Percentiles rank a stretch among this genome's conserved stretches.
Conservation (phyloP, 2,888 invertebrate species). For the Nymphalis c-album region DNA sequence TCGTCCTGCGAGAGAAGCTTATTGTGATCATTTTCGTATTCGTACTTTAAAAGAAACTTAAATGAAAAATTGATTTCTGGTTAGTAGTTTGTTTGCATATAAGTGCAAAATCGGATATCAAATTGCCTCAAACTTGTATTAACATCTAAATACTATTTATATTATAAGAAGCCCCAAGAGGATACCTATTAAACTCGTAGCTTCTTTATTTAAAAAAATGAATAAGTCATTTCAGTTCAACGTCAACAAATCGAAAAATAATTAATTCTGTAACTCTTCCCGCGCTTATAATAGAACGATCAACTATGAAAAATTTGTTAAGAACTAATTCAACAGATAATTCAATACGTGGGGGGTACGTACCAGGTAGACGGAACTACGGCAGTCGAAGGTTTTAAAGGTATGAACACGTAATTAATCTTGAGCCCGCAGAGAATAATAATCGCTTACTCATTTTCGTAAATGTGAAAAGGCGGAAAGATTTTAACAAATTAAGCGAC, state of each 20-base stretch:
- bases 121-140: too few relatives aligned
- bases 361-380: constrained; percentile 50
- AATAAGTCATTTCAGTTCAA: constrained; percentile 40
- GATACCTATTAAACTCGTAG: too few relatives aligned
- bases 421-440: constrained; percentile 48
- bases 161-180: too few relatives aligned
- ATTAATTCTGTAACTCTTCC: constrained; percentile 47
- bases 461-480: constrained; percentile 48
- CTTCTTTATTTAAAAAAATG: constrained; percentile 28
- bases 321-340: constrained; percentile 59
- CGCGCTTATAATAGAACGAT: constrained; percentile 40
- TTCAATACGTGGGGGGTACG: constrained; percentile 48
- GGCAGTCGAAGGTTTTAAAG: neutral
- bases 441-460: constrained; percentile 75
- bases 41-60: too few relatives aligned
- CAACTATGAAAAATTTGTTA: constrained; percentile 46
- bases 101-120: too few relatives aligned
- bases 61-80: too few relatives aligned
- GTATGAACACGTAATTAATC: constrained; percentile 63
- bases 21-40: too few relatives aligned
- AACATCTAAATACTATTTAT: too few relatives aligned
- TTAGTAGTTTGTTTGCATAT: neutral
- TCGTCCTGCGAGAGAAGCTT: too few relatives aligned
- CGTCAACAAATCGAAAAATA: constrained; percentile 46
- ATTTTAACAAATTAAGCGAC: constrained; percentile 78